A percentile compares a stretch with the other conserved stretches of the same genome.
phyloP scores from a whole-genome alignment of 37 sponge, comb jelly and placozoan species.

The Oopsacas minuta region DNA sequence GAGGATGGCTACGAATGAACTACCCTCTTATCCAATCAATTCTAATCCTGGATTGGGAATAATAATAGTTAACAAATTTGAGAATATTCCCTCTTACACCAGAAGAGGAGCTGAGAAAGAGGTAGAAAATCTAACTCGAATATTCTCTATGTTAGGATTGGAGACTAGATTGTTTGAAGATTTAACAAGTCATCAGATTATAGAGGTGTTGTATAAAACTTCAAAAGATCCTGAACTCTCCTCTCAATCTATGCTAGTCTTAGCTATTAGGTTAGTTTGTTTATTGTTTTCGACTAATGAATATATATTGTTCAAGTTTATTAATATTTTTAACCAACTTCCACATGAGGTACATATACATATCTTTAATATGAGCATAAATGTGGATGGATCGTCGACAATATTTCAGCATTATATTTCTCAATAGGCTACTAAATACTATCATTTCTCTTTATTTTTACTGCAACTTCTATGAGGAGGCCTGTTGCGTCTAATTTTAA shows the following conservation, averaged over 20 bases:
- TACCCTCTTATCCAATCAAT: neutral
- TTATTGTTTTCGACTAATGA: too few relatives aligned
- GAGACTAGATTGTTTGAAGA: neutral
- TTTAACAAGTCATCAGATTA: neutral
- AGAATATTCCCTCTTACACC: neutral
- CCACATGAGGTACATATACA: too few relatives aligned
- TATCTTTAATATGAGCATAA: too few relatives aligned
- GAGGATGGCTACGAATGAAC: neutral
- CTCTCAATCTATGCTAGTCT: neutral
- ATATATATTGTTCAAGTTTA: too few relatives aligned
- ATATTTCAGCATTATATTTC: too few relatives aligned
- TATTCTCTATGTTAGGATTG: neutral
- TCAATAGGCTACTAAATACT: too few relatives aligned
- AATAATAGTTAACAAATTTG: neutral
- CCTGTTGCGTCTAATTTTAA: too few relatives aligned
- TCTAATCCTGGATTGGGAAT: neutral
- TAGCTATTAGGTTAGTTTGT: constrained; percentile 12
- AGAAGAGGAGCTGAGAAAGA: neutral
- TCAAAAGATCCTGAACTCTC: neutral
- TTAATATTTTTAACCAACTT: too few relatives aligned
- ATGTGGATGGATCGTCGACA: too few relatives aligned
- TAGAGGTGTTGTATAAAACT: neutral
- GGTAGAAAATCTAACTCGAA: neutral
- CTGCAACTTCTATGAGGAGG: too few relatives aligned
- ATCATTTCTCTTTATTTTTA: too few relatives aligned